Conservation (phyloP, 2,888 invertebrate genomes). For the Crepidodera aurea region DNA sequence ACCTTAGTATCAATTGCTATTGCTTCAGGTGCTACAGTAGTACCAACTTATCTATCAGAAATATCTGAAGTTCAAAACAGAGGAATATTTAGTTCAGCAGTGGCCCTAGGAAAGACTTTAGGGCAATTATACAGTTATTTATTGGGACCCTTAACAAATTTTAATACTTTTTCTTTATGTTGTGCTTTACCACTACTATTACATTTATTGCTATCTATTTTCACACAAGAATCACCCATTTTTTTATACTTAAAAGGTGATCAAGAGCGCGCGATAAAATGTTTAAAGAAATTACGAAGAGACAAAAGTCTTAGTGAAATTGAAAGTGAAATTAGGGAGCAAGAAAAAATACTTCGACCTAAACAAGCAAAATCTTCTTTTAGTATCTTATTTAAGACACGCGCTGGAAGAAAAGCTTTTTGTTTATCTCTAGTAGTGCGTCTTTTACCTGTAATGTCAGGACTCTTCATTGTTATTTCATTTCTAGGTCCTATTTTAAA, state of each 20-base stretch:
- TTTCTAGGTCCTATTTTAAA: constrained; percentile 75
- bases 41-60: constrained; percentile 1
- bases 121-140: neutral
- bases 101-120: neutral
- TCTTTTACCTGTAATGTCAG: constrained; percentile 60
- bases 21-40: neutral
- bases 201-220: neutral
- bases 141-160: neutral
- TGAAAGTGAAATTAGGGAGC: neutral
- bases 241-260: neutral
- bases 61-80: neutral
- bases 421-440: neutral
- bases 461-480: constrained; percentile 80
- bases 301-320: neutral
- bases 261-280: neutral
- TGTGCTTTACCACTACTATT: neutral
- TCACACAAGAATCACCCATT: neutral
- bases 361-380: neutral
- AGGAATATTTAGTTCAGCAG: neutral
- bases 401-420: neutral
- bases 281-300: neutral
- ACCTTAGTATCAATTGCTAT: neutral
- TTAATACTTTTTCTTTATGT: neutral
- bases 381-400: neutral
- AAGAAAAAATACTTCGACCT: neutral